Conservation (phyloP, 2,888 invertebrate species). For the Caenorhabditis doughertyi region DNA sequence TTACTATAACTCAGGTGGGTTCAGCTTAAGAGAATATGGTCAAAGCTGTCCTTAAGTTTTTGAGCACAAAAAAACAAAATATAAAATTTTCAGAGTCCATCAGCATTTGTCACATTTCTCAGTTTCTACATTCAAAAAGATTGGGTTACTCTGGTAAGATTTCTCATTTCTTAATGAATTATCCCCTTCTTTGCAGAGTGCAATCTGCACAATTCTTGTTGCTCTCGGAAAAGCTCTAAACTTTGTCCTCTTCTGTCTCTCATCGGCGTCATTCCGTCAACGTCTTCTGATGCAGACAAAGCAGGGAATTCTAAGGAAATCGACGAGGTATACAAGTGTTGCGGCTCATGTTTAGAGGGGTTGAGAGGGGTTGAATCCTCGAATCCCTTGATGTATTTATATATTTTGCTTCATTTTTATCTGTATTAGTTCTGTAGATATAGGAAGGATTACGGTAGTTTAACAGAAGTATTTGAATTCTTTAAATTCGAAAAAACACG, state of each 20-base stretch:
- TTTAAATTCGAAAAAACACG: too few relatives aligned
- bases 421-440: not conserved
- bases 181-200: slow-evolving; percentile 15
- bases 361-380: not conserved
- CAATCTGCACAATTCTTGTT: slow-evolving; percentile 76
- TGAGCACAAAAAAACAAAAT: not conserved
- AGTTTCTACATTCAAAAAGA: slow-evolving; percentile 62
- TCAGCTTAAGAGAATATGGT: not conserved
- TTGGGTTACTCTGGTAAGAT: slow-evolving; percentile 63
- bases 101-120: slow-evolving; percentile 70
- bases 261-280: slow-evolving; percentile 77
- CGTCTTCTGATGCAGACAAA: slow-evolving; percentile 76
- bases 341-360: slow-evolving; percentile 41
- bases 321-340: slow-evolving; percentile 72
- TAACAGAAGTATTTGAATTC: too few relatives aligned
- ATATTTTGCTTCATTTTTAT: slow-evolving; percentile 13
- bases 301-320: slow-evolving; percentile 68
- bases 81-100: slow-evolving; percentile 69
- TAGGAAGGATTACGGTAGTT: too few relatives aligned
- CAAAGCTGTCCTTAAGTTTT: not conserved
- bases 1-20: slow-evolving; percentile 78
- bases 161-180: not conserved
- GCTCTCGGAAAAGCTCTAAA: slow-evolving; percentile 79
- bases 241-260: slow-evolving; percentile 80
- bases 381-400: too few relatives aligned